These are phyloP conservation scores for Trissoscelio sp. DNA, from an alignment of 2,888 invertebrate genomes.

Conservation along the genomic window DNA sequence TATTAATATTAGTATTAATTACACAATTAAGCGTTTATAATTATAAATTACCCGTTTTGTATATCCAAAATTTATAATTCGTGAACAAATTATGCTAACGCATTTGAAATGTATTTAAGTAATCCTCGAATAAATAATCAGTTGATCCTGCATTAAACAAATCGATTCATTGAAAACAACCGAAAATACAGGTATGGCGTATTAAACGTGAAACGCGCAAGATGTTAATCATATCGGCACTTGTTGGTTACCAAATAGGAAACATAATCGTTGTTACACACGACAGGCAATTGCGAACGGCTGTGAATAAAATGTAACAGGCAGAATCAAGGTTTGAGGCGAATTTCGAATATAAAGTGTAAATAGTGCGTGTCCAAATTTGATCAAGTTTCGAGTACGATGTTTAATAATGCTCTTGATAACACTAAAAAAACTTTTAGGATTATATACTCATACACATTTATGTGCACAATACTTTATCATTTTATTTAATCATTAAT, in stretches of 20 bases:
- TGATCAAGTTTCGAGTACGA: conserved; percentile 36
- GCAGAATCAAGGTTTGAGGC: conserved; percentile 35
- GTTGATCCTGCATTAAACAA: not conserved
- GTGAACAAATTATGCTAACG: not conserved
- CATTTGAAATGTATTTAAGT: conserved; percentile 4
- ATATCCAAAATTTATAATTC: not conserved
- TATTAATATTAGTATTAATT: too few relatives aligned
- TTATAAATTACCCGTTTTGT: too few relatives aligned
- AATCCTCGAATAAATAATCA: not conserved
- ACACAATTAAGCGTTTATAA: too few relatives aligned
- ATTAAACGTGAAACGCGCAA: conserved; percentile 35
- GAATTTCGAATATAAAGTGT: conserved; percentile 50
- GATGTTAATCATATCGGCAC: conserved; percentile 23
- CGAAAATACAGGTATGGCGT: conserved; percentile 10
- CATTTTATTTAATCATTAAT: too few relatives aligned
- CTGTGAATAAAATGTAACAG: conserved; percentile 68
- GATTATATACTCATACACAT: not conserved
- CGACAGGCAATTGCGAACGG: conserved; percentile 65
- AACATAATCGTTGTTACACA: conserved; percentile 38
- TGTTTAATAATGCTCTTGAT: conserved; percentile 38
- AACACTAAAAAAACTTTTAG: conserved; percentile 11
- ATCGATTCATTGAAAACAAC: conserved; percentile 14
- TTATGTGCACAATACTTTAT: not conserved
- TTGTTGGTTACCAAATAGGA: conserved; percentile 33
- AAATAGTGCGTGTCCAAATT: conserved; percentile 58